These are phyloP conservation scores for Lydus trimaculatus DNA, from an alignment of 2,888 invertebrate genomes.

Conservation along the genomic window DNA sequence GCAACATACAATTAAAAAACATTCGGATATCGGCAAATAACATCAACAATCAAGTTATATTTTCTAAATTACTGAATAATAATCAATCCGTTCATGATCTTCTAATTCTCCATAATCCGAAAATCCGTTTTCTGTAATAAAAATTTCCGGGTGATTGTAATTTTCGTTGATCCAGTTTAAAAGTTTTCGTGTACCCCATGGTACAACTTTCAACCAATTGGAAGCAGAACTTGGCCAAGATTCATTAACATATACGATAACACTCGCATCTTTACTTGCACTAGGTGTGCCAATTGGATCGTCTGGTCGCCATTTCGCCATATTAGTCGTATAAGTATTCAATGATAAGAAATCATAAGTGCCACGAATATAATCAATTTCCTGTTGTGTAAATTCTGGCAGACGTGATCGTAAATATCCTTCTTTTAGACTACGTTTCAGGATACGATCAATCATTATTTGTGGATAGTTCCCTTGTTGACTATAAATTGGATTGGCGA, in stretches of 20 bases:
- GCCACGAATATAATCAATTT: conserved; percentile 67
- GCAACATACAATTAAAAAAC: conserved; percentile 18
- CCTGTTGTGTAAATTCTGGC: conserved; percentile 67
- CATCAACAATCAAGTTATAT: no score
- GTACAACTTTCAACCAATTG: conserved; percentile 42
- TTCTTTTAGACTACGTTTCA: conserved; percentile 61
- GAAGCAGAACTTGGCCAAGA: conserved; percentile 30
- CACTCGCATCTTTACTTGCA: conserved; percentile 27
- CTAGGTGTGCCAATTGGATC: conserved; percentile 21
- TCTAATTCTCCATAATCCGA: conserved; percentile 61
- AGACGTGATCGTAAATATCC: conserved; percentile 66
- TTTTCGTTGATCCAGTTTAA: conserved; percentile 57
- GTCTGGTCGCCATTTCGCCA: conserved; percentile 49
- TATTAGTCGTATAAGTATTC: conserved; percentile 74
- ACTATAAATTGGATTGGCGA: conserved; percentile 67
- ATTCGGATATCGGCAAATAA: no score
- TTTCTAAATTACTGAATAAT: conserved; percentile 49
- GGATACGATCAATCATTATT: conserved; percentile 68
- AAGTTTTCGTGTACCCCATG: conserved; percentile 66
- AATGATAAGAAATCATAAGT: conserved; percentile 77
- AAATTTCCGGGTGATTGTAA: conserved; percentile 62
- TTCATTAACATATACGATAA: conserved; percentile 25
- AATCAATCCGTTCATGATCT: conserved; percentile 62
- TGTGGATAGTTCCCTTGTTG: conserved; percentile 70
- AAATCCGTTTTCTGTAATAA: conserved; percentile 67